Conservation (phyloP, 2,888 invertebrate species). For the Tetragonisca angustula region DNA sequence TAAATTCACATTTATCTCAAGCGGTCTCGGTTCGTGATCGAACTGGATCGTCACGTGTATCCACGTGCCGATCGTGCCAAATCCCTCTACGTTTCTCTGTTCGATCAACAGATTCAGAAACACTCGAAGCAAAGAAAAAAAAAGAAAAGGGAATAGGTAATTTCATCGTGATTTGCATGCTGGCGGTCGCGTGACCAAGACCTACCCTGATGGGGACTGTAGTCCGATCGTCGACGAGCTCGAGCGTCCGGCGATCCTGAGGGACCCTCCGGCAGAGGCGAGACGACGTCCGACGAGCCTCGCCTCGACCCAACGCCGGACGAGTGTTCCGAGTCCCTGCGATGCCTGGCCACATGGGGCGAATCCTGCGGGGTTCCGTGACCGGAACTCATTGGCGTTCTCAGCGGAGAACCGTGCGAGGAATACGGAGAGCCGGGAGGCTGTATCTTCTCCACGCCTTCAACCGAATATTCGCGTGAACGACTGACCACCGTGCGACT, state of each 20-base stretch:
- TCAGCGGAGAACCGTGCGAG: slow-evolving; percentile 76
- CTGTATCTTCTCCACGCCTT: slow-evolving; percentile 78
- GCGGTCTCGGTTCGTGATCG: too few relatives aligned
- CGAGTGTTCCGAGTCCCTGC: slow-evolving; percentile 77
- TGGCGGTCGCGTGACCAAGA: slow-evolving; percentile 28
- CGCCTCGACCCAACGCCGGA: slow-evolving; percentile 72
- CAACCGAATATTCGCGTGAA: slow-evolving; percentile 62
- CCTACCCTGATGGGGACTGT: slow-evolving; percentile 80
- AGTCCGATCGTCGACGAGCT: slow-evolving; percentile 76
- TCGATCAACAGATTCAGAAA: not conserved
- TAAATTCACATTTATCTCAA: too few relatives aligned
- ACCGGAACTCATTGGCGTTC: slow-evolving; percentile 77
- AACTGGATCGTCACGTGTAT: slow-evolving; percentile 17
- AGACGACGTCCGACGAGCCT: slow-evolving; percentile 73
- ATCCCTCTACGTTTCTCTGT: slow-evolving; percentile 19
- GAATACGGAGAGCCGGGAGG: slow-evolving; percentile 76
- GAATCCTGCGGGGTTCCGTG: slow-evolving; percentile 78
- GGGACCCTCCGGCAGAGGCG: slow-evolving; percentile 73
- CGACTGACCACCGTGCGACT: slow-evolving; percentile 14
- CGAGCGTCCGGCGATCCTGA: slow-evolving; percentile 76
- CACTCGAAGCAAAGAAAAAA: not conserved
- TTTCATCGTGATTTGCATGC: slow-evolving; percentile 4
- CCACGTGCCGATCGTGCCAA: not conserved
- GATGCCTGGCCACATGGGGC: slow-evolving; percentile 75
- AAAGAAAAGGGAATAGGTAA: slow-evolving; percentile 6